Percentiles rank a stretch among this genome's conserved stretches.
Evolutionary conservation across 2,797 vertebrate genomes (phyloP).

Genomic region (Gila robusta): DNA sequence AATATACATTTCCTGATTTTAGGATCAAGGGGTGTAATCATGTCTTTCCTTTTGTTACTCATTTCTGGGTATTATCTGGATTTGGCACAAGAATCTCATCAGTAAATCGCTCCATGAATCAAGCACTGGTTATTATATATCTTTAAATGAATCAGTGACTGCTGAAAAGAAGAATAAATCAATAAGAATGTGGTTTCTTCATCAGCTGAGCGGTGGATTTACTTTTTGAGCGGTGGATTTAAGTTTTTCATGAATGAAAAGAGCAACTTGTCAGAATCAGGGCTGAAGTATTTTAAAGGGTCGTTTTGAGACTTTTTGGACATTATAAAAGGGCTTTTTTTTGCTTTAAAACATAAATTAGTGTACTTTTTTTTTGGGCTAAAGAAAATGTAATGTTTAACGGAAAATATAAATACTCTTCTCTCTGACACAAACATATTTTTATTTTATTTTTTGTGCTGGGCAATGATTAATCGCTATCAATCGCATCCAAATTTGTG

Average conservation of each 20-base stretch:
- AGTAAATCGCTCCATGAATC: neutral
- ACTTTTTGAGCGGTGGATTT: too few species aligned
- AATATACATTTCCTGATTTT: neutral
- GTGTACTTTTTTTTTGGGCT: too few species aligned
- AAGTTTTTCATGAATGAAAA: neutral
- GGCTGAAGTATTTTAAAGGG: neutral
- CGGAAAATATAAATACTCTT: neutral
- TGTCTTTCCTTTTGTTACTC: neutral
- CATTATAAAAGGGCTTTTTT: neutral
- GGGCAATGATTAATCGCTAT: too few species aligned
- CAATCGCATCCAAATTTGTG: too few species aligned
- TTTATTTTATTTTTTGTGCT: too few species aligned
- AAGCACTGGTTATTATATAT: neutral
- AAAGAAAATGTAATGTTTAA: neutral
- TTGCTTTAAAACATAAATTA: neutral
- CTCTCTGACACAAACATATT: neutral
- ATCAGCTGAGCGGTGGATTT: neutral
- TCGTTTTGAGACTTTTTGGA: neutral
- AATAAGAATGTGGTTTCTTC: neutral
- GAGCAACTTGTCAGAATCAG: neutral
- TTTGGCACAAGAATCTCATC: conserved; percentile 14
- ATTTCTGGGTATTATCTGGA: neutral
- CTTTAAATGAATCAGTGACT: neutral
- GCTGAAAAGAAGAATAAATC: neutral
- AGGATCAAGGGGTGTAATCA: neutral